phyloP scores from a whole-genome alignment of 2,888 invertebrate species.

The Phorcus lineatus region DNA sequence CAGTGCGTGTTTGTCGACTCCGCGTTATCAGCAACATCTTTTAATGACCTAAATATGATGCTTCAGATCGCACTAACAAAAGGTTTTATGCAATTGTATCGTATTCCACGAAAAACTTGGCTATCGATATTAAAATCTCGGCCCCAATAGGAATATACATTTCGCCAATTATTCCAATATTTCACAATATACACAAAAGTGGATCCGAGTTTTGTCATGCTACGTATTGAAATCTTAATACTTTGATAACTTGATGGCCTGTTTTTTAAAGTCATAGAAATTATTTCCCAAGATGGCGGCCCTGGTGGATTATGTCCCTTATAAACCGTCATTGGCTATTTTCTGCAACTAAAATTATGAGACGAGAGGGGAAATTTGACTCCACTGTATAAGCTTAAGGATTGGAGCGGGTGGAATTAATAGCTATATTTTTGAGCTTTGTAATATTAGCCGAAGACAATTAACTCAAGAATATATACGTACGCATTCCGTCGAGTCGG shows the following conservation, averaged over 20 bases:
- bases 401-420: conserved; percentile 17
- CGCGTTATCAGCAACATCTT: too few species aligned
- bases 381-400: not conserved
- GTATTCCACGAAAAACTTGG: too few species aligned
- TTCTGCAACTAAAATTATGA: conserved; percentile 13
- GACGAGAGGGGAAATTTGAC: not conserved
- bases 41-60: too few species aligned
- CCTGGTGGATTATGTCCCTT: not conserved
- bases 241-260: not conserved
- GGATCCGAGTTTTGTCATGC: not conserved
- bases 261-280: conserved; percentile 6
- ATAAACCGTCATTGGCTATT: conserved; percentile 8
- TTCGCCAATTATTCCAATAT: not conserved
- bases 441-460: conserved; percentile 13
- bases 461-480: conserved; percentile 7
- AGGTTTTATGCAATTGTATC: too few species aligned
- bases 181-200: not conserved
- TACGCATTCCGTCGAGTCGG: not conserved
- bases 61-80: too few species aligned
- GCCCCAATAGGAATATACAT: conserved; percentile 5
- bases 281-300: conserved; percentile 9
- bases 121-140: too few species aligned
- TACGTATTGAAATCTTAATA: conserved; percentile 6
- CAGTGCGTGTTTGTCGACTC: too few species aligned
- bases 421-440: conserved; percentile 21